These are phyloP conservation scores for honey bee (Apis mellifera) DNA, from an alignment of 1,140 invertebrate genomes.

Conservation along the genomic window Amel_HAv3.1 CM009944.2:8968001-8968500, in stretches of 20 bases:
- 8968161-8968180: background rate
- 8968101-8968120: background rate
- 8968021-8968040: background rate
- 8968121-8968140: background rate
- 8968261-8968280: background rate
- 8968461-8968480: conserved; percentile 41
- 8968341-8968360: background rate
- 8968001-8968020: no score
- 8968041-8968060: background rate
- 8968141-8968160: background rate
- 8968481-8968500: conserved; percentile 17
- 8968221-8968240: conserved; percentile 1
- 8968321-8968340: background rate
- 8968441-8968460: conserved; percentile 50
- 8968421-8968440: background rate
- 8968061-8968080: conserved; percentile 11
- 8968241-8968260: background rate
- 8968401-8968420: background rate
- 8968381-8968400: conserved; percentile 29
- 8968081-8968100: background rate
- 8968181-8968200: background rate
- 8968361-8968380: no score
- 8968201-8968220: background rate
- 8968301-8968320: background rate
- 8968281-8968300: background rate